These are phyloP conservation scores for Drosophila picticornis DNA, from an alignment of 2,888 invertebrate species.

Conservation along the genomic window DNA sequence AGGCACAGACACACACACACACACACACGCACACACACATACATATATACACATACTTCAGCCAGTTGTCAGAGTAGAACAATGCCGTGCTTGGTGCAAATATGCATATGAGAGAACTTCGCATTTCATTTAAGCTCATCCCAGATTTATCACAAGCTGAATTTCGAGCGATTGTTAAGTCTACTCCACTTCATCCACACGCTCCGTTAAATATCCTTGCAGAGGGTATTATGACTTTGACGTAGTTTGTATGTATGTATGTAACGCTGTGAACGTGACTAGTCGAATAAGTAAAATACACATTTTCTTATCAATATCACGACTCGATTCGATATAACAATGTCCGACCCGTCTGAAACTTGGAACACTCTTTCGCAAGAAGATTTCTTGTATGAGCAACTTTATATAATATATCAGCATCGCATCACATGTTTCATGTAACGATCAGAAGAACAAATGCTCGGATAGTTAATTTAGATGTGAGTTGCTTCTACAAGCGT, in stretches of 20 bases:
- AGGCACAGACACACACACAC: conserved; percentile 3
- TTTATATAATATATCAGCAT: neutral
- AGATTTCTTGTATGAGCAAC: neutral
- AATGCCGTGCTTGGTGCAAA: conserved; percentile 19
- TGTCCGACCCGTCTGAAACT: neutral
- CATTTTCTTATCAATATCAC: neutral
- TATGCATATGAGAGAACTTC: conserved; percentile 15
- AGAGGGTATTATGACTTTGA: neutral
- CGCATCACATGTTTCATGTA: neutral
- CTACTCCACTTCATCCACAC: neutral
- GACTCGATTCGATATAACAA: neutral
- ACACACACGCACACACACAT: neutral
- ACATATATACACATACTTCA: conserved; percentile 1
- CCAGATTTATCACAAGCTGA: conserved; percentile 18
- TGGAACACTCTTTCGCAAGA: neutral
- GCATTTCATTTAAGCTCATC: conserved; percentile 14
- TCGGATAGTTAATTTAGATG: neutral
- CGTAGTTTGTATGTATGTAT: rapidly evolving
- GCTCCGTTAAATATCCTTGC: neutral
- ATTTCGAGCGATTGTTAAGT: neutral
- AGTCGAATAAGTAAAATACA: neutral
- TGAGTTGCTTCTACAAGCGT: neutral
- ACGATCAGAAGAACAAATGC: neutral
- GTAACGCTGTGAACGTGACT: neutral
- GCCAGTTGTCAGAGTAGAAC: conserved; percentile 31